Percentiles rank a stretch among this genome's conserved stretches.
These are phyloP conservation scores for Pyrrhia umbra DNA, from an alignment of 2,888 invertebrate species.

Conservation along the genomic window DNA sequence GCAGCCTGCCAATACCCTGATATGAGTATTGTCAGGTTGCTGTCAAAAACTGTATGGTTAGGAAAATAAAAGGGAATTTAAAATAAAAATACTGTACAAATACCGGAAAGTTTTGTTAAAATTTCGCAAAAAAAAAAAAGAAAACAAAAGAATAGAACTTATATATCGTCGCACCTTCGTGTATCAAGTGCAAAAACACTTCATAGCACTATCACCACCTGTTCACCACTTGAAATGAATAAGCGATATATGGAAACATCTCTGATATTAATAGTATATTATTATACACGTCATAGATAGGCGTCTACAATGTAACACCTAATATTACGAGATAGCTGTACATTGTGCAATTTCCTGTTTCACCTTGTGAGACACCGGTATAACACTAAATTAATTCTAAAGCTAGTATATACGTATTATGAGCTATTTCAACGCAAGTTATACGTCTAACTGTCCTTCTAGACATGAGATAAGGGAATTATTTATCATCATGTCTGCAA, in stretches of 20 bases:
- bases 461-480: not conserved
- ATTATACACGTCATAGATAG: not conserved
- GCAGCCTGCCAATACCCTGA: slow-evolving; percentile 53
- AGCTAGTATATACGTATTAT: not conserved
- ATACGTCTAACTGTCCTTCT: not conserved
- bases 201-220: too few species aligned
- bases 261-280: not conserved
- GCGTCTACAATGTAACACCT: slow-evolving; percentile 3
- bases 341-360: slow-evolving; percentile 29
- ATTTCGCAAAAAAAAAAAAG: too few species aligned
- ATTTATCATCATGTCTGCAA: not conserved
- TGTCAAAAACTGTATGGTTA: slow-evolving; percentile 37
- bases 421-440: slow-evolving; percentile 6
- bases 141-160: too few species aligned
- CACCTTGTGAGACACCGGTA: slow-evolving; percentile 3
- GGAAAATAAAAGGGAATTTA: slow-evolving; percentile 1
- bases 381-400: slow-evolving; percentile 22
- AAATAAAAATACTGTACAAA: too few species aligned
- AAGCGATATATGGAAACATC: too few species aligned
- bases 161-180: too few species aligned
- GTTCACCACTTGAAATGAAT: too few species aligned
- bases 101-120: too few species aligned
- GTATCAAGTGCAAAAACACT: too few species aligned
- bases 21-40: slow-evolving; percentile 48
- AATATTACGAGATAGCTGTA: slow-evolving; percentile 5